Conservation (phyloP, 2,888 invertebrate species). For the Chironomus riparius region DNA sequence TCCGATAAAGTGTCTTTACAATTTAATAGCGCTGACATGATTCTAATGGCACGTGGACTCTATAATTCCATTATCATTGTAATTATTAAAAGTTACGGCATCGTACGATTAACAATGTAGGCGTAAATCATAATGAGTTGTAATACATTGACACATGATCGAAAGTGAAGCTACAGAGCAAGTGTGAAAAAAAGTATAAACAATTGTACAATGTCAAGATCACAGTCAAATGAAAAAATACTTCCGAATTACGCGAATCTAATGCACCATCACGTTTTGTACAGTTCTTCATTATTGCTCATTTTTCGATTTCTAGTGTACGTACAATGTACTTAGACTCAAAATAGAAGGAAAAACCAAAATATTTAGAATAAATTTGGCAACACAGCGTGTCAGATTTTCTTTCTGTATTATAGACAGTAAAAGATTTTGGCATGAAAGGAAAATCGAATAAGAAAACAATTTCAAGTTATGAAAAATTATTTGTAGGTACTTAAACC, state of each 20-base stretch:
- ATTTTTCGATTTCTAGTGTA: not conserved
- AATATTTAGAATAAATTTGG: not conserved
- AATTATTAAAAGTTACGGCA: too few species aligned
- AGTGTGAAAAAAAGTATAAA: not conserved
- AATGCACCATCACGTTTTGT: conserved; percentile 4
- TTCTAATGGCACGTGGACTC: not conserved
- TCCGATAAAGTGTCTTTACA: not conserved
- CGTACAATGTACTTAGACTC: not conserved
- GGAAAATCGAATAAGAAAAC: not conserved
- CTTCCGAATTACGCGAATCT: conserved; percentile 3
- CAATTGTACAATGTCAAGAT: conserved; percentile 12
- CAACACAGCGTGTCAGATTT: not conserved
- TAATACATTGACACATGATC: too few species aligned
- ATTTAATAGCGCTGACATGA: not conserved
- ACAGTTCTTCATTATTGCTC: not conserved
- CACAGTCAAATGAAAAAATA: not conserved
- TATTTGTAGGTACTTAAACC: not conserved
- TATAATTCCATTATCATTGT: too few species aligned
- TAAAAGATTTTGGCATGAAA: not conserved
- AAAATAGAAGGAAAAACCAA: not conserved
- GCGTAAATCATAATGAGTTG: too few species aligned
- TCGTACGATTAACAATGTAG: too few species aligned
- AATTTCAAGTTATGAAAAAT: not conserved
- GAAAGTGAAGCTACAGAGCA: too few species aligned
- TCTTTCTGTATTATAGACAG: not conserved